Percentiles rank a stretch among this genome's conserved stretches.
phyloP scores from a whole-genome alignment of 2,113 vertebrate species.

The Chloroceryle aenea region DNA sequence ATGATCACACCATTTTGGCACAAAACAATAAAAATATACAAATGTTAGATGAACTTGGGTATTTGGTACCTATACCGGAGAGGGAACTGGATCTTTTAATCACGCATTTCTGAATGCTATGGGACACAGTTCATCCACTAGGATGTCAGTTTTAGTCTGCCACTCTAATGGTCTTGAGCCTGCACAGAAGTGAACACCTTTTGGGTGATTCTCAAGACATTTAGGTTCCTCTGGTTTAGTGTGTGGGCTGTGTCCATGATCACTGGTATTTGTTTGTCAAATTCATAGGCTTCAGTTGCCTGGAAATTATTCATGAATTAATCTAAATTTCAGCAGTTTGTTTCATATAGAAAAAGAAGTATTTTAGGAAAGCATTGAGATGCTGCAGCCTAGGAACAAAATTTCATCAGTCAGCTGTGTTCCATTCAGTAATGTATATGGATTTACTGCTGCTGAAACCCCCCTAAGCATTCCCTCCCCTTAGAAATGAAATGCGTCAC shows the following conservation, averaged over 20 bases:
- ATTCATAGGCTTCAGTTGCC: background rate
- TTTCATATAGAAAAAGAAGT: background rate
- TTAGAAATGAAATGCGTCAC: background rate
- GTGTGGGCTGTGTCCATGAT: background rate
- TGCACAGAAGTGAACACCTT: background rate
- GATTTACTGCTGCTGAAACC: background rate
- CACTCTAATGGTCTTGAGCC: background rate
- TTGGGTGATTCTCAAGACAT: background rate
- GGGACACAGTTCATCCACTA: background rate
- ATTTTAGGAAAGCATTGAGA: background rate
- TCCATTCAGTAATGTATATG: background rate
- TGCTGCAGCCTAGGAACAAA: background rate
- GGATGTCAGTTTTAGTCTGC: background rate
- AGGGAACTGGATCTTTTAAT: background rate
- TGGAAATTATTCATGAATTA: background rate
- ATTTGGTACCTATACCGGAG: background rate
- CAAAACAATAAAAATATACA: constrained; percentile 44
- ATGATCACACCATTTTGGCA: background rate
- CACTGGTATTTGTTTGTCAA: background rate
- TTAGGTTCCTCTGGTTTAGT: background rate
- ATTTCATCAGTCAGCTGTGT: background rate
- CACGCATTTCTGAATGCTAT: background rate
- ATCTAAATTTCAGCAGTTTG: background rate
- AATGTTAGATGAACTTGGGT: background rate
- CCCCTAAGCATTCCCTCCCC: background rate